Evolutionary conservation across 2,113 vertebrate genomes (phyloP), one percentile per base, ranked within the genome.

Genomic region (Calidris pygmaea): DNA sequence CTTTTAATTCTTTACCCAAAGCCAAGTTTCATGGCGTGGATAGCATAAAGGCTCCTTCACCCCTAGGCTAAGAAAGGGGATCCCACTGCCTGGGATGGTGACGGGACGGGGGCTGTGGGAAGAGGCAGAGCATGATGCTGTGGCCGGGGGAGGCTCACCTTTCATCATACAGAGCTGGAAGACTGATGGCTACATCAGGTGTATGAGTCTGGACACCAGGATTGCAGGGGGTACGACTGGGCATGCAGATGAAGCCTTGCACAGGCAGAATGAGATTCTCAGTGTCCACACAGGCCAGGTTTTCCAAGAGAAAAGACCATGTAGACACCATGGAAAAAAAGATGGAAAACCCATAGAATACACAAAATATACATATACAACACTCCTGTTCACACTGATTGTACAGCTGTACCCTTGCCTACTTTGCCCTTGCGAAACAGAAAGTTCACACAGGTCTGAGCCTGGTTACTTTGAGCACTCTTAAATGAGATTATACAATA

Each of bases 81-180:
- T 9, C 17, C 10, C 21, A 10, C 29, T 65, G 43, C 20, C 19
- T 3, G 0, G 7, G 22, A 45, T 5, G 15, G 43, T n/a, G 52
- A 52, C 41, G 41, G 22, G 21, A n/a, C 2, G 3, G 30, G n/a
- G 19, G 6, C 41, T 70, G 16, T 87, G 43, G 37, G 4, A 22
- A 90, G 43, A 72, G 34, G 10, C 32, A 85, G 50, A 85, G 43
- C 0, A 1, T 14, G 45, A 56, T 19, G 22, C 18, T 0, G 1
- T 1, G 3, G 53, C 21, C 37, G 70, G 13, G 5, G 6, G 19
- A 84, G 18, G 43, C 10, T 76, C 34, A 73, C 4, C 3, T 10
- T 70, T 10, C 34, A 63, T 0, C 0, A 1, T 11, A 53, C 0
- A 2, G 48, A 83, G n/a, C 55, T 0, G 0, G 43, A 26, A 87